Conservation (phyloP, 2,797 vertebrate species). For the Sciaenops ocellatus region DNA sequence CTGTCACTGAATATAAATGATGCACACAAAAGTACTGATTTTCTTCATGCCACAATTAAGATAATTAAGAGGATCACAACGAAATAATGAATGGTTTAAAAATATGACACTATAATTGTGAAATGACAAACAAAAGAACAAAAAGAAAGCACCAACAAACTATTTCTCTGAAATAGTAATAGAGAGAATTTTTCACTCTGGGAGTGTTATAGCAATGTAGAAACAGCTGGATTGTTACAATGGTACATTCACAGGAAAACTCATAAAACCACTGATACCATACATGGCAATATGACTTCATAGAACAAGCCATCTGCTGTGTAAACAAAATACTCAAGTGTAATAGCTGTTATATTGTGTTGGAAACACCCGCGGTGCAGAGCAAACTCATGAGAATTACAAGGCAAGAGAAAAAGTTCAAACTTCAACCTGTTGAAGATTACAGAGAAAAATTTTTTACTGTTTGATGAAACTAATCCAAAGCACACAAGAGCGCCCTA, state of each 20-base stretch:
- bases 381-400: conserved; percentile 35
- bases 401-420: conserved; percentile 24
- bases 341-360: conserved; percentile 39
- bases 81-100: not conserved
- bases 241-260: not conserved
- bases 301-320: not conserved
- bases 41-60: not conserved
- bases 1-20: not conserved
- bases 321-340: conserved; percentile 22
- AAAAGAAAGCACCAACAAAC: not conserved
- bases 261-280: conserved; percentile 9
- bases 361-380: conserved; percentile 39
- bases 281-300: conserved; percentile 2
- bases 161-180: no score
- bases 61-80: not conserved
- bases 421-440: conserved; percentile 7
- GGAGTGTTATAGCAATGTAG: not conserved
- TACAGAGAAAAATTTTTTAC: conserved; percentile 7
- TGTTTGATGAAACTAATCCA: conserved; percentile 39
- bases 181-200: not conserved
- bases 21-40: not conserved
- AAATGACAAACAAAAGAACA: not conserved
- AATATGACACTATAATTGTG: not conserved
- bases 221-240: not conserved
- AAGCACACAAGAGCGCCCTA: conserved; percentile 19